Base-by-base conservation (phyloP, 1,140 invertebrate species). In the Ips nitidus region DNA sequence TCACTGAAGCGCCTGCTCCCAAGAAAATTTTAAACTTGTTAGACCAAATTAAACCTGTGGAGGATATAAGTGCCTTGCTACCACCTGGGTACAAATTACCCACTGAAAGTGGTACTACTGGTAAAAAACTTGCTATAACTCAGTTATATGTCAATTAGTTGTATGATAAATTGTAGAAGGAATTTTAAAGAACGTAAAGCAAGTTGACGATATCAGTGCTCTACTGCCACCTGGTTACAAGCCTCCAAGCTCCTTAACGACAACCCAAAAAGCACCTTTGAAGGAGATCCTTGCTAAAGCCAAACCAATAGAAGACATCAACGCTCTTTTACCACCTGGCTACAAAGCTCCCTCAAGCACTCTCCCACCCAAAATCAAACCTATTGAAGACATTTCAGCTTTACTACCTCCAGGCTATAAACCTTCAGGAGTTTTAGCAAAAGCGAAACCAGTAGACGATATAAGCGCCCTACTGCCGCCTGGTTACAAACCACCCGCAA, bases 51-150 rank as follows among this genome's bases (percentile, higher is more conserved):
- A 55, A 66, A 45, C 59, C 64, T 47, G 74, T 84, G 1, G 88
- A 88, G n/a, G 81, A 91, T 66, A 82, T 90, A 50, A 83, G 84
- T 56, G 79, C 85, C n/a, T 80, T 90, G 7, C 76, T 90, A 71
- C 87, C 87, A 2, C 85, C 86, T 38, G 86, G 84, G 70, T 89
- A 80, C 57, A 78, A 78, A 69, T 60, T 53, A 7, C 47, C 61
- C 6, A 41, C 47, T 8, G 22, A 7, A 2, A 37, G 6, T 1
- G 56, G 41, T 8, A 39, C 37, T 40, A 39, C 53, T 22, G 86
- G 85, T 70, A 89, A 80, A 55, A 78, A 77, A 66, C 60, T 71
- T 74, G 61, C 52, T 5, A 47, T n/a, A 47, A 47, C 45, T 4
- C 45, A 47, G 50, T 47, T n/a, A 47, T 5, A n/a, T 47, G 45